These are phyloP conservation scores for Andrena bicolor DNA, from an alignment of 2,888 invertebrate genomes.

Conservation along the genomic window DNA sequence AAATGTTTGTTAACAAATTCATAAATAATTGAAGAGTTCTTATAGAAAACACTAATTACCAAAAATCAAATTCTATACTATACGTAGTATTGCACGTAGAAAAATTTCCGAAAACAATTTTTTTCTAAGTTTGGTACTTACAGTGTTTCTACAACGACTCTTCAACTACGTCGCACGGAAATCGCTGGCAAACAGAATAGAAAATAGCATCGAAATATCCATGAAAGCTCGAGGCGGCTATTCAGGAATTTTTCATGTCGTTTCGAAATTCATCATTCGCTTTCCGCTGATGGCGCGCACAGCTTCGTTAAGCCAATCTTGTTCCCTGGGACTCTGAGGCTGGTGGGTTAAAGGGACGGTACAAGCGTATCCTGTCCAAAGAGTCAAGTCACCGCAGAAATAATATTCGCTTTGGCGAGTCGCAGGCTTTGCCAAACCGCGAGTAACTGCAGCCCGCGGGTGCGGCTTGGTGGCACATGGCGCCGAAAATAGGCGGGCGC, in stretches of 20 bases:
- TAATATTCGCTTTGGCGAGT: conserved; percentile 64
- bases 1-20: background rate
- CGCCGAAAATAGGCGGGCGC: conserved; percentile 67
- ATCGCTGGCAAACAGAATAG: conserved; percentile 8
- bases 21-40: background rate
- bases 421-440: conserved; percentile 62
- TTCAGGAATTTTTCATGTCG: conserved; percentile 46
- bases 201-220: conserved; percentile 12
- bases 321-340: background rate
- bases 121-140: too few species aligned
- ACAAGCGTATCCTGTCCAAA: conserved; percentile 36
- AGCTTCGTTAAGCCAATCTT: conserved; percentile 43
- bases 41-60: too few species aligned
- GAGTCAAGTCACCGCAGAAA: conserved; percentile 55
- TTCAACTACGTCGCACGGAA: background rate
- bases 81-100: too few species aligned
- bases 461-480: conserved; percentile 51
- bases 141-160: background rate
- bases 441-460: conserved; percentile 12
- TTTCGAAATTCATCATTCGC: conserved; percentile 31
- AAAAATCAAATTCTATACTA: too few species aligned
- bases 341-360: background rate
- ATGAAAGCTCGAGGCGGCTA: background rate
- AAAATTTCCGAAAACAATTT: too few species aligned
- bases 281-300: conserved; percentile 1